Percentiles rank a stretch among this genome's conserved stretches.
These are phyloP conservation scores for Colostygia pectinataria DNA, from an alignment of 2,888 invertebrate genomes.

Conservation along the genomic window DNA sequence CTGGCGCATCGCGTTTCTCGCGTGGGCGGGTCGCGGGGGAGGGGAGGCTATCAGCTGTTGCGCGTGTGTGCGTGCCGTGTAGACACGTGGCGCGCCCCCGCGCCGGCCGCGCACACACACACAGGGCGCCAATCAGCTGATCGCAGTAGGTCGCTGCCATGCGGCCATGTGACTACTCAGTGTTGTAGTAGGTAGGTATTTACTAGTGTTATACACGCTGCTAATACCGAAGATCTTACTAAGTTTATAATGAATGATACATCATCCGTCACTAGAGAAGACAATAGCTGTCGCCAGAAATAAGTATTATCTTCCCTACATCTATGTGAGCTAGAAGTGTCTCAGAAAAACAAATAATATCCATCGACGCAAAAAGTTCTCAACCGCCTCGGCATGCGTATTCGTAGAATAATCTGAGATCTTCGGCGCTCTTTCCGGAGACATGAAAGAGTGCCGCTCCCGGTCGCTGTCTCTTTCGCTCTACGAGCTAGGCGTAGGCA, in stretches of 20 bases:
- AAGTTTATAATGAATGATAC: constrained; percentile 8
- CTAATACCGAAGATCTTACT: constrained; percentile 25
- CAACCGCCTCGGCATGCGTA: constrained; percentile 25
- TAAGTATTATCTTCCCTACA: constrained; percentile 6
- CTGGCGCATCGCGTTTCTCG: constrained; percentile 9
- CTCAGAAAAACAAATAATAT: constrained; percentile 11
- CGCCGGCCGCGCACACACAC: constrained; percentile 31
- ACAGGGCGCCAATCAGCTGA: constrained; percentile 74
- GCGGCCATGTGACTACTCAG: constrained; percentile 23
- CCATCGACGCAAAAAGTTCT: constrained; percentile 25
- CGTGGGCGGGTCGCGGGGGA: constrained; percentile 5
- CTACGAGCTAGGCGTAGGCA: constrained; percentile 24
- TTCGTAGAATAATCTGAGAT: constrained; percentile 55
- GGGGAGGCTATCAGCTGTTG: constrained; percentile 48
- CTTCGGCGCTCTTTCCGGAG: constrained; percentile 62
- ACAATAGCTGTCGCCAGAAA: neutral
- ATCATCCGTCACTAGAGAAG: constrained; percentile 14
- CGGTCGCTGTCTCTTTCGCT: constrained; percentile 46
- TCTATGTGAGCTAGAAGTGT: constrained; percentile 7
- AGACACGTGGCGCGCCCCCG: constrained; percentile 44
- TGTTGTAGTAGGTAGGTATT: no score
- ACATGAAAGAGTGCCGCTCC: constrained; percentile 69
- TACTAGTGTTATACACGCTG: constrained; percentile 25
- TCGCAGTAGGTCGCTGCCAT: constrained; percentile 63
- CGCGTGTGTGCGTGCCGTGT: constrained; percentile 39